Conservation (phyloP, 2,888 invertebrate species). For the Euproctis similis region DNA sequence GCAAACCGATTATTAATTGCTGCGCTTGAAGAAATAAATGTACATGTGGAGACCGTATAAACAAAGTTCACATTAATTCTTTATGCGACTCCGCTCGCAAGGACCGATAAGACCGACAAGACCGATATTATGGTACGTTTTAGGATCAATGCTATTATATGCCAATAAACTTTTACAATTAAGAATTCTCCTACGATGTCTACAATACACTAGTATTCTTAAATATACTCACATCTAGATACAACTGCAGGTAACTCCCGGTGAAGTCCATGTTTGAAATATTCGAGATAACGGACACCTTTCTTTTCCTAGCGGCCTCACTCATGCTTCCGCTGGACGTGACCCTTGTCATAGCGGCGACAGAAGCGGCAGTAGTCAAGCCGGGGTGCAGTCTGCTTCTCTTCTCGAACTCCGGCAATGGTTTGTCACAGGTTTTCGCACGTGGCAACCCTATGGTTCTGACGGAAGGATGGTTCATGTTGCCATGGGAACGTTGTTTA, state of each 20-base stretch:
- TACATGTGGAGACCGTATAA: too few relatives aligned
- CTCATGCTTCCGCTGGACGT: constrained; percentile 70
- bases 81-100: too few relatives aligned
- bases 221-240: constrained; percentile 73
- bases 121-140: too few relatives aligned
- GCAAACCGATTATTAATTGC: too few relatives aligned
- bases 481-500: constrained; percentile 53
- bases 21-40: too few relatives aligned
- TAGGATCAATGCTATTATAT: too few relatives aligned
- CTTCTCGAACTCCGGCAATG: constrained; percentile 46
- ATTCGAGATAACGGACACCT: constrained; percentile 82
- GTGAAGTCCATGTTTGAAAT: constrained; percentile 85
- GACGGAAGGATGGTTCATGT: constrained; percentile 66
- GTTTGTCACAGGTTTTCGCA: constrained; percentile 68
- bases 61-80: too few relatives aligned
- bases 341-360: constrained; percentile 65
- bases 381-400: constrained; percentile 39
- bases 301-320: constrained; percentile 70
- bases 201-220: too few relatives aligned
- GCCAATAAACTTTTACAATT: not conserved
- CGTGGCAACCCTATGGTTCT: constrained; percentile 59
- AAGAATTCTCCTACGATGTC: not conserved
- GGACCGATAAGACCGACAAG: too few relatives aligned
- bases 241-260: constrained; percentile 82
- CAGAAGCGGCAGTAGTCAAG: constrained; percentile 62